phyloP scores from a whole-genome alignment of 2,888 invertebrate genomes.

The Trissonchulus sp. region DNA sequence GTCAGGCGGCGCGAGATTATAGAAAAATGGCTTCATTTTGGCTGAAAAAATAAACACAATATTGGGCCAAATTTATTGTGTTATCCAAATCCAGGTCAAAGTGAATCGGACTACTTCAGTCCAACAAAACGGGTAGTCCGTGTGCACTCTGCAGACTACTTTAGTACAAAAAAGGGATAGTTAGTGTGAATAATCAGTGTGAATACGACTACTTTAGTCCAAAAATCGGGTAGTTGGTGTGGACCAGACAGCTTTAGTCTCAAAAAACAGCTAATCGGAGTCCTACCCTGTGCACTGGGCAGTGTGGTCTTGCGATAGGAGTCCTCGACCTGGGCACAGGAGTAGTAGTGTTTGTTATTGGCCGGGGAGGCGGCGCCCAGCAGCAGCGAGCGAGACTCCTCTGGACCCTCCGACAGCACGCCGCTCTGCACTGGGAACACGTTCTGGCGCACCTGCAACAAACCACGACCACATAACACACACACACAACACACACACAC shows the following conservation, averaged over 20 bases:
- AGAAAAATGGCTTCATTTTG: conserved; percentile 81
- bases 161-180: too few species aligned
- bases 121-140: too few species aligned
- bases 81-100: too few species aligned
- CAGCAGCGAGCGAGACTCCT: conserved; percentile 36
- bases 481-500: too few species aligned
- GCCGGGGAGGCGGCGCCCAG: conserved; percentile 63
- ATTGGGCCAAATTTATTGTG: too few species aligned
- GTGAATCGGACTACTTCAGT: too few species aligned
- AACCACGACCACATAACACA: conserved; percentile 18
- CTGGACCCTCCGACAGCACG: conserved; percentile 44
- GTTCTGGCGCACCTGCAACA: conserved; percentile 67
- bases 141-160: too few species aligned
- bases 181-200: too few species aligned
- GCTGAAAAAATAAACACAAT: conserved; percentile 25
- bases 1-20: conserved; percentile 75
- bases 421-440: conserved; percentile 59
- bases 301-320: conserved; percentile 57
- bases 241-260: too few species aligned
- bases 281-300: conserved; percentile 35
- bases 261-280: too few species aligned
- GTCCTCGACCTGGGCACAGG: conserved; percentile 70
- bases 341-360: conserved; percentile 63
- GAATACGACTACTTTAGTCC: too few species aligned
- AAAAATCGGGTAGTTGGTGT: too few species aligned